These are phyloP conservation scores for Falcaria lacertinaria DNA, from an alignment of 2,888 invertebrate genomes.

Conservation along the genomic window DNA sequence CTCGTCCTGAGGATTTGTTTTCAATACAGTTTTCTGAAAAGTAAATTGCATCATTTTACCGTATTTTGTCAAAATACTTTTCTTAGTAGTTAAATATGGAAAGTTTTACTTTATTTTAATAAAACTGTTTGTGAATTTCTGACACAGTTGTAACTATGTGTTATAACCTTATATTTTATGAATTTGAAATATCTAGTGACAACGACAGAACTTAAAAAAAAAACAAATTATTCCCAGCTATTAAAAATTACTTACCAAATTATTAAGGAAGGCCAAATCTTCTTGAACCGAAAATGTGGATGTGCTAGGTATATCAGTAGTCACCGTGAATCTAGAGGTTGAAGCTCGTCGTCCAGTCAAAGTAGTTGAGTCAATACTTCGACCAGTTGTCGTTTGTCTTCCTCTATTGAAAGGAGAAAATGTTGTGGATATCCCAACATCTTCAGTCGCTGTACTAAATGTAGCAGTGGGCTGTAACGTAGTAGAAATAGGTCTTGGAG, in stretches of 20 bases:
- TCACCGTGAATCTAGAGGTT: slow-evolving; percentile 36
- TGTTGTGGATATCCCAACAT: slow-evolving; percentile 63
- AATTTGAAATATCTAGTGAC: too few relatives aligned
- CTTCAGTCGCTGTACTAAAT: slow-evolving; percentile 40
- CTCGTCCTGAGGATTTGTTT: slow-evolving; percentile 51
- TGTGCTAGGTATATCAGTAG: slow-evolving; percentile 64
- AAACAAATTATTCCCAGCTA: too few relatives aligned
- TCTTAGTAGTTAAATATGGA: too few relatives aligned
- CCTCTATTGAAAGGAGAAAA: slow-evolving; percentile 50
- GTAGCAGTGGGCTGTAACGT: slow-evolving; percentile 44
- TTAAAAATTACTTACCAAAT: slow-evolving; percentile 67
- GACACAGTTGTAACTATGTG: too few relatives aligned
- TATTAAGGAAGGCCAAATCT: slow-evolving; percentile 80
- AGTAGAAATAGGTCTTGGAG: slow-evolving; percentile 49
- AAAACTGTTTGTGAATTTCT: too few relatives aligned
- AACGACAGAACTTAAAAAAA: too few relatives aligned
- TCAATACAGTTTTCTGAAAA: slow-evolving; percentile 70
- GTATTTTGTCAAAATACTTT: too few relatives aligned
- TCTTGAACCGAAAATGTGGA: slow-evolving; percentile 76
- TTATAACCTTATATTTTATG: too few relatives aligned
- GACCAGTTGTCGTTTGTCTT: slow-evolving; percentile 39
- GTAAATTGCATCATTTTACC: too few relatives aligned
- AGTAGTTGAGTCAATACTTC: slow-evolving; percentile 28
- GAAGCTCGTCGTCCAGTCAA: slow-evolving; percentile 39
- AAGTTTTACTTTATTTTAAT: too few relatives aligned